Percentiles rank a stretch among this genome's conserved stretches.
Evolutionary conservation across 2,113 vertebrate genomes (phyloP).

Genomic region (Delphinapterus leucas): DNA sequence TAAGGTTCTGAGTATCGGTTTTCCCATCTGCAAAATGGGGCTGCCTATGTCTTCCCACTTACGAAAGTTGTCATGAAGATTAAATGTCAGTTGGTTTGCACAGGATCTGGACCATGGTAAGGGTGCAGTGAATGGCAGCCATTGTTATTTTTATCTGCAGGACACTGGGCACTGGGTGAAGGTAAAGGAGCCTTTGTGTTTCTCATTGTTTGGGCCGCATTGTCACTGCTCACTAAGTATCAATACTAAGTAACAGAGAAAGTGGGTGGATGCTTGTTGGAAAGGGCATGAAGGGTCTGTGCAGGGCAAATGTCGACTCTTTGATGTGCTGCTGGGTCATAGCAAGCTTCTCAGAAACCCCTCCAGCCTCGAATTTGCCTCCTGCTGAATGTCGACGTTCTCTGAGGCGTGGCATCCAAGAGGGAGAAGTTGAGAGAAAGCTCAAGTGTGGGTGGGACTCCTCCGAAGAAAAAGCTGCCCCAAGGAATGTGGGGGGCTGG

Average conservation of each 20-base stretch:
- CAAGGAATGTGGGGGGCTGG: slow-evolving; percentile 6
- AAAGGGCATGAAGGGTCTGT: slow-evolving; percentile 45
- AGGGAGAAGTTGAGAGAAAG: slow-evolving; percentile 31
- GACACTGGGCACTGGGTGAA: slow-evolving; percentile 26
- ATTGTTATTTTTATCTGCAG: neutral
- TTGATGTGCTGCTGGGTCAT: slow-evolving; percentile 67
- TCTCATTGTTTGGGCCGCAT: slow-evolving; percentile 52
- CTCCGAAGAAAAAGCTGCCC: slow-evolving; percentile 30
- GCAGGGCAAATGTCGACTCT: slow-evolving; percentile 71
- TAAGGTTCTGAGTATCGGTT: neutral
- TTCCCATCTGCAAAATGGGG: slow-evolving; percentile 6
- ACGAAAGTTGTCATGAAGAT: neutral
- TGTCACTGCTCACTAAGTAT: slow-evolving; percentile 61
- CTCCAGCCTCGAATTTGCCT: neutral
- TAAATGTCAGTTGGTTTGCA: neutral
- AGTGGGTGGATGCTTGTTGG: slow-evolving; percentile 61
- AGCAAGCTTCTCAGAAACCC: neutral
- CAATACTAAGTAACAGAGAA: slow-evolving; percentile 46
- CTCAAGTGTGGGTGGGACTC: slow-evolving; percentile 60
- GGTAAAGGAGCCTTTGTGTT: slow-evolving; percentile 64
- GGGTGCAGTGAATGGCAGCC: neutral
- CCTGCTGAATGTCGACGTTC: neutral
- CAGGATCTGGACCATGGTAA: neutral
- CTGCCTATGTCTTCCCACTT: neutral
- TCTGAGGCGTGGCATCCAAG: neutral